A percentile compares a stretch with the other conserved stretches of the same genome.
These are phyloP conservation scores for Carpatolechia fugitivella DNA, from an alignment of 2,888 invertebrate species.

Conservation along the genomic window DNA sequence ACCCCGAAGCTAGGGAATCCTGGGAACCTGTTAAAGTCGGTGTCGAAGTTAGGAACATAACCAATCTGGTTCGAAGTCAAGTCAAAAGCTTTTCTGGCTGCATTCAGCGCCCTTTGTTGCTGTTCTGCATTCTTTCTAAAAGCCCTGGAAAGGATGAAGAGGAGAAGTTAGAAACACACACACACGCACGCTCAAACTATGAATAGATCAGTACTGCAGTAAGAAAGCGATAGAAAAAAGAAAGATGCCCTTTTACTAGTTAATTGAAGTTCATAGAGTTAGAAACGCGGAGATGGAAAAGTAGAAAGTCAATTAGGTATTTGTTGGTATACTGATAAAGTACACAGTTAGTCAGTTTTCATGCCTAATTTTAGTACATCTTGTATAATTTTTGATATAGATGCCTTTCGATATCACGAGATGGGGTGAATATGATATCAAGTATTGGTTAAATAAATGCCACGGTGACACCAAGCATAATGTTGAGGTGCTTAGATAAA, in stretches of 20 bases:
- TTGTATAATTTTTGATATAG: too few species aligned
- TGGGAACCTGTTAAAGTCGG: conserved; percentile 40
- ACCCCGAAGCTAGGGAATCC: conserved; percentile 6
- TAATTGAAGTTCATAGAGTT: neutral
- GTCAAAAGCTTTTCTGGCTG: conserved; percentile 65
- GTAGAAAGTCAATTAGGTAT: too few species aligned
- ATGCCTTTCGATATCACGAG: too few species aligned
- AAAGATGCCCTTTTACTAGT: neutral
- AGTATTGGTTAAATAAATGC: too few species aligned
- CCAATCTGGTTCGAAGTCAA: conserved; percentile 55
- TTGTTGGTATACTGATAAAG: too few species aligned
- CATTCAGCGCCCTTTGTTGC: conserved; percentile 56
- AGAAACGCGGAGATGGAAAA: too few species aligned
- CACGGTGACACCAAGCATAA: too few species aligned
- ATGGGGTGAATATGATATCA: too few species aligned
- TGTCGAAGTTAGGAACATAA: conserved; percentile 50
- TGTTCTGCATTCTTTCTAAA: conserved; percentile 52
- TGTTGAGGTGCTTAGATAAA: too few species aligned
- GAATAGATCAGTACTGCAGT: conserved; percentile 14
- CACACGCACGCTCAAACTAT: conserved; percentile 1
- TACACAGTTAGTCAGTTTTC: too few species aligned
- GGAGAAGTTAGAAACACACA: conserved; percentile 27
- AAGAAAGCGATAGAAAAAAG: conserved; percentile 25
- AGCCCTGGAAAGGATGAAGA: conserved; percentile 53
- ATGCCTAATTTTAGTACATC: too few species aligned